These are phyloP conservation scores for Euphydryas editha DNA, from an alignment of 2,888 invertebrate species.

Conservation along the genomic window DNA sequence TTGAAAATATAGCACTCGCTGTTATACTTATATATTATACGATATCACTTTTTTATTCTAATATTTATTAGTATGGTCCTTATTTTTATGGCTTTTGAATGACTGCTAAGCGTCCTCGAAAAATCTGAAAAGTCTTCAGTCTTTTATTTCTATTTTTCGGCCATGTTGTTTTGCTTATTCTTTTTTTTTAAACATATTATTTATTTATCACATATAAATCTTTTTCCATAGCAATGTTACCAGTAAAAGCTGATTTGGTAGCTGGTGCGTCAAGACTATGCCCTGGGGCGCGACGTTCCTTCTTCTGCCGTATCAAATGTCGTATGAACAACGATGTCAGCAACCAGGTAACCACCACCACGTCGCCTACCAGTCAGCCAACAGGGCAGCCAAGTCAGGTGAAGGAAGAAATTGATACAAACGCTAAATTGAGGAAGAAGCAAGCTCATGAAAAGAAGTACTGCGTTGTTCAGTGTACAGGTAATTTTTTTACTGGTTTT, in stretches of 20 bases:
- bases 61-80: too few relatives aligned
- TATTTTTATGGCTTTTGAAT: too few relatives aligned
- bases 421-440: constrained; percentile 86
- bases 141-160: too few relatives aligned
- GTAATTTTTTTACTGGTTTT: constrained; percentile 42
- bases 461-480: constrained; percentile 95
- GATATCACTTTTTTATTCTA: too few relatives aligned
- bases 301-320: constrained; percentile 97
- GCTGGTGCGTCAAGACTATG: constrained; percentile 90
- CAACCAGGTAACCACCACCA: constrained; percentile 9
- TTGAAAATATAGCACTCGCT: too few relatives aligned
- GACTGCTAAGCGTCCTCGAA: too few relatives aligned
- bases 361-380: not conserved
- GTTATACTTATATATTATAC: too few relatives aligned
- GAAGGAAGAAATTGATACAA: constrained; percentile 89
- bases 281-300: constrained; percentile 95
- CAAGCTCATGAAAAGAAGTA: constrained; percentile 90
- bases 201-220: too few relatives aligned
- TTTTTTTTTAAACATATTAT: too few relatives aligned
- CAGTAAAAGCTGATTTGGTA: constrained; percentile 93
- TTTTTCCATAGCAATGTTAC: constrained; percentile 91
- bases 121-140: too few relatives aligned
- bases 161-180: too few relatives aligned
- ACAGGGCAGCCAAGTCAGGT: constrained; percentile 53
- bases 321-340: constrained; percentile 70